Conservation (phyloP, 2,888 invertebrate genomes). For the Noctua janthe region DNA sequence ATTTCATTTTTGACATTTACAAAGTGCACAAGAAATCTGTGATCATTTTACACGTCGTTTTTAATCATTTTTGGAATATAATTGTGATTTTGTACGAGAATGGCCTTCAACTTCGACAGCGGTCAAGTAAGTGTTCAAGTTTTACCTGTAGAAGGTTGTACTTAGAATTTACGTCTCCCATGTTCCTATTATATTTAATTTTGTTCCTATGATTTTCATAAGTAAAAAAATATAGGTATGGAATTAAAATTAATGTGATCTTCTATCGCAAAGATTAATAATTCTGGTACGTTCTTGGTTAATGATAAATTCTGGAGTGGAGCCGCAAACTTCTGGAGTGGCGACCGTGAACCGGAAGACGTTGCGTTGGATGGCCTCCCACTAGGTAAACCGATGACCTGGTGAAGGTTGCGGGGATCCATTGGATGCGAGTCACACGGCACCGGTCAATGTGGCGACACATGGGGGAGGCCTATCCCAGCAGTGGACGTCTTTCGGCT, state of each 20-base stretch:
- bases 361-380: no score
- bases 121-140: constrained; percentile 81
- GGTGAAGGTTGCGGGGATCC: no score
- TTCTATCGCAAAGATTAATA: constrained; percentile 5
- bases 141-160: not conserved
- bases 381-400: no score
- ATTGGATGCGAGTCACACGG: no score
- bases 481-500: no score
- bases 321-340: no score
- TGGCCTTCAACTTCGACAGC: constrained; percentile 87
- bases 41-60: constrained; percentile 65
- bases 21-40: constrained; percentile 70
- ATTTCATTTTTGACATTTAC: constrained; percentile 56
- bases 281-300: not conserved
- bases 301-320: not conserved
- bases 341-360: no score
- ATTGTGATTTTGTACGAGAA: constrained; percentile 65
- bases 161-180: not conserved
- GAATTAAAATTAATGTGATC: not conserved
- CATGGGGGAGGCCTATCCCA: no score
- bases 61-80: constrained; percentile 29
- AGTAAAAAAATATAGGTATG: not conserved
- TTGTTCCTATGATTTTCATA: not conserved
- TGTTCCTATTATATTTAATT: not conserved
- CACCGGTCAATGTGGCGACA: no score